Evolutionary conservation across 2,113 vertebrate species (phyloP).

Genomic region (Psilopsiagon aurifrons): DNA sequence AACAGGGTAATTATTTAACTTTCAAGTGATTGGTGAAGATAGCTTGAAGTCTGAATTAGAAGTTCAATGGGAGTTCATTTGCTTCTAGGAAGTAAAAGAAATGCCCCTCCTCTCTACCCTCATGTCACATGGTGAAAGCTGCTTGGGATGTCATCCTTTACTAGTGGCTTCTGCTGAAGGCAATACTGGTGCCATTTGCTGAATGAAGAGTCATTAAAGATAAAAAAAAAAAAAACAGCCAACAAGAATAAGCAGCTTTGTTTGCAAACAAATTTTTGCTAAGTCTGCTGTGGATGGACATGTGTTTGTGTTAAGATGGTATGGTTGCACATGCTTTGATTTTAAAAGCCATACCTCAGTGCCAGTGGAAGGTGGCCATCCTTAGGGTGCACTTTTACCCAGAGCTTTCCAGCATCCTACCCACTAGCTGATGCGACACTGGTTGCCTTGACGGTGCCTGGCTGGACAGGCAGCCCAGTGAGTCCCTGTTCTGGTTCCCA

Average conservation of each 20-base stretch:
- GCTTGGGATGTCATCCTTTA: background rate
- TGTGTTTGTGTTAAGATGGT: background rate
- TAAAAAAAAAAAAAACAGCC: background rate
- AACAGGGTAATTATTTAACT: conserved; percentile 29
- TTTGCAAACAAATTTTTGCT: background rate
- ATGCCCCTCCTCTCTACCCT: background rate
- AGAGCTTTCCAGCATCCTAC: background rate
- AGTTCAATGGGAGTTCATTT: background rate
- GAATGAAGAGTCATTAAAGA: background rate
- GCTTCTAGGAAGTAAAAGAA: background rate
- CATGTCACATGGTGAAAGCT: background rate
- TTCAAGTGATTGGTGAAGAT: background rate
- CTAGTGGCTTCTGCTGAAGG: background rate
- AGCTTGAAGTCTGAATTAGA: background rate
- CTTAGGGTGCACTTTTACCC: background rate
- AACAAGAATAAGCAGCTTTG: background rate
- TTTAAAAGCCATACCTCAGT: background rate
- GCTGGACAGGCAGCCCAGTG: background rate
- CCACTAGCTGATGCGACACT: background rate
- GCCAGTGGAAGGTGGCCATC: background rate
- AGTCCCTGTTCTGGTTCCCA: background rate
- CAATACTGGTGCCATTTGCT: background rate
- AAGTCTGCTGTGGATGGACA: accelerated
- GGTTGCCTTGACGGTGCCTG: background rate
- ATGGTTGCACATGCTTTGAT: accelerated